These are phyloP conservation scores for Troglohyphantes excavatus DNA, from an alignment of 2,888 invertebrate genomes.

Conservation along the genomic window DNA sequence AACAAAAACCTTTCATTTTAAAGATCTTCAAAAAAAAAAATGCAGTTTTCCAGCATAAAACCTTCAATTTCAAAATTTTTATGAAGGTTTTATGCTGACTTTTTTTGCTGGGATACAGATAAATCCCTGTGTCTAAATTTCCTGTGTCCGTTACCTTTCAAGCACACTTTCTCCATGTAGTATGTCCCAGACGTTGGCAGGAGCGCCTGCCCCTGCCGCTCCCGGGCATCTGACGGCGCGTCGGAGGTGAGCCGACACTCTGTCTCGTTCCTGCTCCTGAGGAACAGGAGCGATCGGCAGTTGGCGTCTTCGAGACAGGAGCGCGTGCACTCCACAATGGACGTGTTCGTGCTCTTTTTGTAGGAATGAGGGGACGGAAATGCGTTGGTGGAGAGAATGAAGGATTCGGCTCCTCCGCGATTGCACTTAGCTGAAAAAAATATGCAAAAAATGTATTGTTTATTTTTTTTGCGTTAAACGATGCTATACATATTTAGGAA, in stretches of 20 bases:
- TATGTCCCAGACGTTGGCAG: conserved; percentile 48
- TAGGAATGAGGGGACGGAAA: conserved; percentile 46
- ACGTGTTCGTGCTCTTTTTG: conserved; percentile 23
- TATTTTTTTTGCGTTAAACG: too few relatives aligned
- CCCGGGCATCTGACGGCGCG: conserved; percentile 8
- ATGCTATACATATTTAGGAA: too few relatives aligned
- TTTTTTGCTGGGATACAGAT: too few relatives aligned
- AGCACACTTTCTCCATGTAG: conserved; percentile 76
- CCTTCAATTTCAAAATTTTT: too few relatives aligned
- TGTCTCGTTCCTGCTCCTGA: conserved; percentile 48
- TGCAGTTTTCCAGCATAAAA: background rate
- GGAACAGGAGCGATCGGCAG: conserved; percentile 72
- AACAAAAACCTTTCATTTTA: too few relatives aligned
- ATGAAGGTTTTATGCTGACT: too few relatives aligned
- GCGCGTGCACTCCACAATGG: conserved; percentile 71
- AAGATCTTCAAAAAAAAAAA: too few relatives aligned
- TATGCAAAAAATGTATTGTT: background rate
- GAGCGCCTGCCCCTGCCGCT: conserved; percentile 36
- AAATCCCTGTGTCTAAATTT: too few relatives aligned
- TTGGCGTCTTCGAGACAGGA: conserved; percentile 66
- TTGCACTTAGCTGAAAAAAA: conserved; percentile 59
- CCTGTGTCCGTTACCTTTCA: conserved; percentile 60
- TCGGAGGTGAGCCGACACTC: conserved; percentile 57
- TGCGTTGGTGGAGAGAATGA: conserved; percentile 68
- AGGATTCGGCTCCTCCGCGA: conserved; percentile 61